Conservation (phyloP, 2,888 invertebrate genomes). For the Cremastinae sp. region DNA sequence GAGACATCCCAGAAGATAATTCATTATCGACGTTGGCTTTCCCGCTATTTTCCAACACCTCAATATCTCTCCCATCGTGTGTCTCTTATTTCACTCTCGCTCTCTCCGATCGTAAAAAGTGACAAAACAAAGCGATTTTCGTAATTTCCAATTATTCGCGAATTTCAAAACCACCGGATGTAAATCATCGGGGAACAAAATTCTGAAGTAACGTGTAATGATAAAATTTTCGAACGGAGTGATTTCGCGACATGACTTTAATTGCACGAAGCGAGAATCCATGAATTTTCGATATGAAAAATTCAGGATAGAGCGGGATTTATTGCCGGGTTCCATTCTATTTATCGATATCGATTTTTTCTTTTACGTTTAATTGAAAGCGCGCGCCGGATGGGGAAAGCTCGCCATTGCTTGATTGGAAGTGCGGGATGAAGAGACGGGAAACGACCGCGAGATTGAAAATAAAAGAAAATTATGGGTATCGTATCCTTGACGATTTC, state of each 20-base stretch:
- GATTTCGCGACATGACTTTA: too few species aligned
- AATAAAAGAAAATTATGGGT: conserved; percentile 39
- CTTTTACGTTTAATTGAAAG: conserved; percentile 48
- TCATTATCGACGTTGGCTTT: background rate
- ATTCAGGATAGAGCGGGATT: conserved; percentile 26
- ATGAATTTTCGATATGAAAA: conserved; percentile 15
- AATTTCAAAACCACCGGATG: too few species aligned
- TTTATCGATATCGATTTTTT: conserved; percentile 30
- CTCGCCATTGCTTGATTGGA: conserved; percentile 39
- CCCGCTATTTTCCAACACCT: conserved; percentile 16
- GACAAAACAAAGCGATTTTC: too few species aligned
- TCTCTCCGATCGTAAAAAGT: too few species aligned
- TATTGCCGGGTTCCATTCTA: conserved; percentile 7
- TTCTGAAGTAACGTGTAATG: too few species aligned
- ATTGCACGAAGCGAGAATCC: too few species aligned
- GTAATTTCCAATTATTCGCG: too few species aligned
- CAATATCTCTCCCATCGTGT: too few species aligned
- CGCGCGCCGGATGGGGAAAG: background rate
- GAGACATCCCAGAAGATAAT: conserved; percentile 22
- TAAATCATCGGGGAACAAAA: too few species aligned
- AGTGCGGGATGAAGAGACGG: conserved; percentile 24
- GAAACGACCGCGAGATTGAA: conserved; percentile 33
- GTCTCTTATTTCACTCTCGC: too few species aligned
- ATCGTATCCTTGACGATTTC: conserved; percentile 46
- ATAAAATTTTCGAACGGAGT: too few species aligned